Evolutionary conservation across 2,113 vertebrate species (phyloP).

Genomic region (Camelus dromedarius): DNA sequence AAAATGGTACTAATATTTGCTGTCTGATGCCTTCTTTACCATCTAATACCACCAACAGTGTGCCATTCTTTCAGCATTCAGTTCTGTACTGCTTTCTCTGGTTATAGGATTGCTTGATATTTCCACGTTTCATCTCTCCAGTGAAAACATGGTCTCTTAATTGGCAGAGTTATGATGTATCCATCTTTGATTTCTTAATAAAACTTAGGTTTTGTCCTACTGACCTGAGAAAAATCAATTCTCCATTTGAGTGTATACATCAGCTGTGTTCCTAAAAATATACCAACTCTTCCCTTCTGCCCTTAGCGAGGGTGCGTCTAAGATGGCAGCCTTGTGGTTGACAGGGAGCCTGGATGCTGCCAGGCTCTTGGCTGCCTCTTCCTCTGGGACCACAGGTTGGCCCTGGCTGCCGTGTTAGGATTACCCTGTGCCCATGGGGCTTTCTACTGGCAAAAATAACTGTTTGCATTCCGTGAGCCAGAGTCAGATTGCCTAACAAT

Average conservation of each 20-base stretch:
- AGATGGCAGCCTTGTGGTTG: fast-evolving
- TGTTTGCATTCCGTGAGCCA: constrained; percentile 37
- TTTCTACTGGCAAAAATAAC: constrained; percentile 67
- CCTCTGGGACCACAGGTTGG: not conserved
- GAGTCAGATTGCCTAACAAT: constrained; percentile 62
- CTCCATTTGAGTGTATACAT: not conserved
- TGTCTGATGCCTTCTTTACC: not conserved
- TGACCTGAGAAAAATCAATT: not conserved
- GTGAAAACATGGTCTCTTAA: not conserved
- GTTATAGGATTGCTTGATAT: not conserved
- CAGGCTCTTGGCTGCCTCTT: not conserved
- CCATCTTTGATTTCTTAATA: constrained; percentile 1
- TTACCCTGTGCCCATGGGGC: not conserved
- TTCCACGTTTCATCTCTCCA: not conserved
- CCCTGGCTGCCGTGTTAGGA: not conserved
- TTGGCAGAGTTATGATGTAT: not conserved
- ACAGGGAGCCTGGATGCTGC: not conserved
- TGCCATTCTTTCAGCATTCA: not conserved
- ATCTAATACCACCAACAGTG: not conserved
- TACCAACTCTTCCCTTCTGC: not conserved
- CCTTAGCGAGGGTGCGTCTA: not conserved
- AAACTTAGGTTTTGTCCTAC: not conserved
- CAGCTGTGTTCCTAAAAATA: not conserved
- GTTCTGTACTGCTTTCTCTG: not conserved
- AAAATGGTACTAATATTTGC: not conserved